Evolutionary conservation across 2,113 vertebrate species (phyloP), one percentile per base, ranked within the genome.

Genomic region (Takifugu bimaculatus): DNA sequence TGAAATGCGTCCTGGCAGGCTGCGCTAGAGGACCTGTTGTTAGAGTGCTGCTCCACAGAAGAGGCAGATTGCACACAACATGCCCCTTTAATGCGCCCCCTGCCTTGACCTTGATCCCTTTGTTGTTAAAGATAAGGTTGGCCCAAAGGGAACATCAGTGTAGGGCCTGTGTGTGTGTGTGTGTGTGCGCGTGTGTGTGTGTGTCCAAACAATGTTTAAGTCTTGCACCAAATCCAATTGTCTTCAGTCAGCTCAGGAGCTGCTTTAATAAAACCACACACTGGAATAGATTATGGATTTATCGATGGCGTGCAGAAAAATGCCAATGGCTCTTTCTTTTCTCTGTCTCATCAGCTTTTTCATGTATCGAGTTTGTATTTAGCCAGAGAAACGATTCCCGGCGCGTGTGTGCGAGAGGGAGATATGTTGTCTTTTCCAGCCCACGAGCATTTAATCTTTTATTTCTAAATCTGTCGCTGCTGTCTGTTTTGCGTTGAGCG

Each of bases 381-480:
- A 66, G 42, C 48, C 27, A 7, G 57, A 39, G 10, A 58, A 72
- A 69, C 49, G 58, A 67, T 60, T 75, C 42, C 6, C 14, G 54
- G 52, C 4, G 43, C 11, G 56, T 29, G 56, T 29, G 51, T 53
- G 51, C 14, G 13, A 29, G 47, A 4, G 45, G 55, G 50, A 60
- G 55, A 44, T 63, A 62, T 74, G 80, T 76, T 25, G 65, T 69
- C 59, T 72, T 76, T 77, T 78, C 72, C 74, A 72, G 81, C 59
- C 66, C 65, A 72, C 75, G 56, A 77, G 63, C 78, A 74, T 88
- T 87, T 88, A 88, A 89, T 90, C 87, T 91, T 89, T 87, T 76
- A 78, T 87, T 88, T 90, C 80, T 84, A 85, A 89, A 89, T 88
- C 87, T 85, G 78, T 69, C 83, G 73, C 78, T 73, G 85, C 78